Evolutionary conservation across 2,113 vertebrate genomes (phyloP).

Genomic region (Amblyopsis rosae): DNA sequence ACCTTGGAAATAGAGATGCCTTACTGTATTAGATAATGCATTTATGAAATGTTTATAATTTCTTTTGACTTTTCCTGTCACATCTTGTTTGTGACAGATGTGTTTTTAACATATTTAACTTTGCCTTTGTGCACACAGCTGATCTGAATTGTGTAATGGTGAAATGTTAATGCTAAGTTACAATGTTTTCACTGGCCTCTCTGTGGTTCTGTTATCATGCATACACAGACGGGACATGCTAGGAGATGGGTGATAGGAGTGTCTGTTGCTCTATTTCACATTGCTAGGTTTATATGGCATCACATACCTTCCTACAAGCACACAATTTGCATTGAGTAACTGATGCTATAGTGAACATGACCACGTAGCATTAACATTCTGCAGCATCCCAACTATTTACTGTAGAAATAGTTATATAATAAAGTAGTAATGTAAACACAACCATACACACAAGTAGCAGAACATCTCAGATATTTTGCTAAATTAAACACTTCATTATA

Average conservation of each 20-base stretch:
- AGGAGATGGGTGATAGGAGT: conserved; percentile 11
- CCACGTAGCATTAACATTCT: no score
- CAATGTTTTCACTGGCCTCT: conserved; percentile 28
- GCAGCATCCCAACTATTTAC: no score
- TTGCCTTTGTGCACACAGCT: neutral
- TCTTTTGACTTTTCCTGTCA: neutral
- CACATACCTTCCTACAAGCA: neutral
- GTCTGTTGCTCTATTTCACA: neutral
- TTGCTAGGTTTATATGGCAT: neutral
- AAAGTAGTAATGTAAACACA: no score
- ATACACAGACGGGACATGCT: conserved; percentile 50
- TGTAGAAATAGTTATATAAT: no score
- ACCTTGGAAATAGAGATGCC: conserved; percentile 16
- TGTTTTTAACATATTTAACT: neutral
- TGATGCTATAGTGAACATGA: no score
- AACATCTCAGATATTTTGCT: no score
- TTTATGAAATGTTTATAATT: neutral
- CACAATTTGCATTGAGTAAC: no score
- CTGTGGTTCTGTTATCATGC: conserved; percentile 51
- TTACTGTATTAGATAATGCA: conserved; percentile 18
- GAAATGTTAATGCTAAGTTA: conserved; percentile 30
- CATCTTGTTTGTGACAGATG: neutral
- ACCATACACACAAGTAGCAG: no score
- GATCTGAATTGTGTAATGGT: neutral
- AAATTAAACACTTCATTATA: no score